Evolutionary conservation across 2,113 vertebrate species (phyloP), one percentile per base, ranked within the genome.

Genomic region (Colistium nudipinnis): DNA sequence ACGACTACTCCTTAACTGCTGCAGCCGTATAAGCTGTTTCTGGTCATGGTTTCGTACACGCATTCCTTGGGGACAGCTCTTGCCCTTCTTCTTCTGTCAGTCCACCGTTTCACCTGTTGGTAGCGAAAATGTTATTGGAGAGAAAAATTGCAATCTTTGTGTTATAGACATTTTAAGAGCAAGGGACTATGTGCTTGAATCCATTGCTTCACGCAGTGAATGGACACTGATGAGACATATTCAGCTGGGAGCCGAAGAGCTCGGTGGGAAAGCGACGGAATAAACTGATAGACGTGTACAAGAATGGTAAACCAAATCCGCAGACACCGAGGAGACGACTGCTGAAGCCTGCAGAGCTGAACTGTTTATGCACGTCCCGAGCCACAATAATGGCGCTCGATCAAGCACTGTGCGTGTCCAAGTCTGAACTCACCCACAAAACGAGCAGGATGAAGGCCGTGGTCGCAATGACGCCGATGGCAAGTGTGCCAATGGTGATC

Each of bases 11-110:
- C 3, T 3, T 10, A 36, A 6, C 3, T 25, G 2, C 36, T 0
- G 0, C 1, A 57, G 13, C n/a, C 14, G 0, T 0, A 0, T 0
- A 27, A 1, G 9, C 53, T 10, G 0, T 36, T 19, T 19, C 41
- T 56, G 2, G 16, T 79, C 90, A 91, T 90, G 4, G 47, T 39
- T 81, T 91, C 90, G 70, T 91, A 91, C 38, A 87, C 75, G 9
- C 31, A 53, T 0, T 88, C 79, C 16, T 4, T 27, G 39, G 1
- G 16, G 4, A 3, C 6, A 20, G 3, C 8, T 6, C 39, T 25
- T 39, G 10, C 0, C 47, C 9, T 51, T 62, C 25, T 33, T 31
- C 14, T 51, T 6, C 24, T 54, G 9, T 7, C 0, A 1, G 0
- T 19, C 31, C 55, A 13, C 12, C 11, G n/a, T 33, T 63, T 80